phyloP scores from a whole-genome alignment of 2,797 vertebrate species.

The Valencia hispanica region DNA sequence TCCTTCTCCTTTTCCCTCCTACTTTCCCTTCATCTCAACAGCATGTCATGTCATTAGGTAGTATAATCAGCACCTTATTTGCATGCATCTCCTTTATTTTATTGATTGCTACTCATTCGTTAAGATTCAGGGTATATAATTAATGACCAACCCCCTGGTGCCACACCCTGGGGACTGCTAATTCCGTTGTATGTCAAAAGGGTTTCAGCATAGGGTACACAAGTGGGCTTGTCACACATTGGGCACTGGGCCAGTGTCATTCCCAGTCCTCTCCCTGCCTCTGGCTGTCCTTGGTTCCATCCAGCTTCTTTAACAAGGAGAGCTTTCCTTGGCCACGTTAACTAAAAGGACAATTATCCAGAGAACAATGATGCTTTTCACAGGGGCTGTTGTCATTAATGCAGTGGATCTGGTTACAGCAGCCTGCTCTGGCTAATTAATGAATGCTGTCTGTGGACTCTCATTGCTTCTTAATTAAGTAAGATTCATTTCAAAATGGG shows the following conservation, averaged over 20 bases:
- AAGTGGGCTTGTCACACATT: conserved; percentile 83
- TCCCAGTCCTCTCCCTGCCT: conserved; percentile 75
- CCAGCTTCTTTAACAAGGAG: conserved; percentile 84
- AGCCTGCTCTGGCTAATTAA: conserved; percentile 86
- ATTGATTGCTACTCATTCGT: conserved; percentile 87
- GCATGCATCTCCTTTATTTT: conserved; percentile 87
- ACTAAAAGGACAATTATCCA: conserved; percentile 90
- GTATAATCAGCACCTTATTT: conserved; percentile 87
- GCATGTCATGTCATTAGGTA: conserved; percentile 80
- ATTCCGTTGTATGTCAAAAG: conserved; percentile 83
- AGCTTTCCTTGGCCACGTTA: conserved; percentile 82
- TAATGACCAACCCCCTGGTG: conserved; percentile 81
- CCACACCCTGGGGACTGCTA: conserved; percentile 83
- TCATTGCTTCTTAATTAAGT: conserved; percentile 86
- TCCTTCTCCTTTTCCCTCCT: conserved; percentile 37
- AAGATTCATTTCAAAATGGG: conserved; percentile 81
- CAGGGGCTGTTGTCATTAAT: conserved; percentile 86
- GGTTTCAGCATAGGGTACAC: conserved; percentile 84
- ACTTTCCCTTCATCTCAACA: conserved; percentile 56
- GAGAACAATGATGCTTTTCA: conserved; percentile 90
- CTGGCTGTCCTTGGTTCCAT: conserved; percentile 82
- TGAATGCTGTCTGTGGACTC: conserved; percentile 84
- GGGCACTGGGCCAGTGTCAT: conserved; percentile 84
- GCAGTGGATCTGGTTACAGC: conserved; percentile 86
- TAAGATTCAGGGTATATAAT: conserved; percentile 86